Percentiles rank a stretch among this genome's conserved stretches.
Conservation (phyloP, 2,797 vertebrate genomes). For the Rhinoraja longicauda region DNA sequence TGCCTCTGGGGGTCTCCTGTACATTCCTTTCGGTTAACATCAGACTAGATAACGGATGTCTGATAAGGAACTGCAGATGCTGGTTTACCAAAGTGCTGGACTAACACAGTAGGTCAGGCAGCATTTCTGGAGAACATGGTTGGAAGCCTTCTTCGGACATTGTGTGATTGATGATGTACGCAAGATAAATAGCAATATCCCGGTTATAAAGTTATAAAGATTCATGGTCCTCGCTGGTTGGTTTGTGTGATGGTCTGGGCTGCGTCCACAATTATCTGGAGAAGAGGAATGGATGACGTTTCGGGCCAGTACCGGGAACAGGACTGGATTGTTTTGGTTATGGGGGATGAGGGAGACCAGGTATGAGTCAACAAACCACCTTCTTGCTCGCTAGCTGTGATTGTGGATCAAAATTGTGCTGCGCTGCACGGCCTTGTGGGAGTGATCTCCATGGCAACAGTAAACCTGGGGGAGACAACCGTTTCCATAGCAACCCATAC, state of each 20-base stretch:
- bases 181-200: no score
- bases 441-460: conserved; percentile 22
- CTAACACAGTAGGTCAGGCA: no score
- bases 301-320: not conserved
- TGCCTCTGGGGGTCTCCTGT: not conserved
- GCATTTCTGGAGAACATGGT: no score
- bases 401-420: not conserved
- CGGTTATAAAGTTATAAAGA: no score
- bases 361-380: not conserved
- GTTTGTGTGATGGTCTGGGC: no score
- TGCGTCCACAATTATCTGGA: no score
- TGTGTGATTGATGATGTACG: no score
- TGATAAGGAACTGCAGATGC: no score
- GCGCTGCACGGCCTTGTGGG: conserved; percentile 8
- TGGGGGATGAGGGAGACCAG: not conserved
- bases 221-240: no score
- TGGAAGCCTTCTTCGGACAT: no score
- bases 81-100: no score
- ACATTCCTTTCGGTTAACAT: not conserved
- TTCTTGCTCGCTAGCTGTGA: not conserved
- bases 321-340: not conserved
- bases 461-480: not conserved
- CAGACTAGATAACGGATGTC: not conserved
- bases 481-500: conserved; percentile 6
- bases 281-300: no score